Evolutionary conservation across 2,888 invertebrate genomes (phyloP).

Genomic region (Hypercompe scribonia): DNA sequence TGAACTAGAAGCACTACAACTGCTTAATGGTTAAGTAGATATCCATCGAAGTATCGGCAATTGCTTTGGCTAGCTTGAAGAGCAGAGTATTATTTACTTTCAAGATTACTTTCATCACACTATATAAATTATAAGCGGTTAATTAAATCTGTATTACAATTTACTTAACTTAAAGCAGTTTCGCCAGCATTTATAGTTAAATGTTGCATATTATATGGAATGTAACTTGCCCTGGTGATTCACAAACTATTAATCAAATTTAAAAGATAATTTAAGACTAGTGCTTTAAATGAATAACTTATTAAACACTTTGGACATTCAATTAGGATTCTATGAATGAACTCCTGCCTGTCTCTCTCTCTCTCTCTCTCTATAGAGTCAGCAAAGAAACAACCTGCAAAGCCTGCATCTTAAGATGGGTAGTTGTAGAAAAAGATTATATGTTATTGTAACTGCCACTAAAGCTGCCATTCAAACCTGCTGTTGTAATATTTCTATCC

Average conservation of each 20-base stretch:
- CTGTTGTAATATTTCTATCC: not conserved
- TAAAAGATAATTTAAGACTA: not conserved
- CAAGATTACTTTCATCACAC: not conserved
- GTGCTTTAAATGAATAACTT: not conserved
- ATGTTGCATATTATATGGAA: not conserved
- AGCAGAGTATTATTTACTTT: not conserved
- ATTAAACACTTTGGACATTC: not conserved
- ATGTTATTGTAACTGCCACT: not conserved
- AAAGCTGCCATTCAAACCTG: not conserved
- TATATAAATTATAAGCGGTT: not conserved
- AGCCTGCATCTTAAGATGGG: too few relatives aligned
- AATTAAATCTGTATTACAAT: not conserved
- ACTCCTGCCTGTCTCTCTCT: not conserved
- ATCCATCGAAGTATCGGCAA: conserved; percentile 22
- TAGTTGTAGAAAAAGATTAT: not conserved
- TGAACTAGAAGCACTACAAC: conserved; percentile 55
- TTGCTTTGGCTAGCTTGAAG: conserved; percentile 3
- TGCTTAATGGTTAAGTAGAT: conserved; percentile 45
- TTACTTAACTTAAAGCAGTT: not conserved
- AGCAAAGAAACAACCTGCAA: not conserved
- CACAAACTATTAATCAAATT: not conserved
- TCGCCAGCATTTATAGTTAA: not conserved
- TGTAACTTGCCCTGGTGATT: not conserved
- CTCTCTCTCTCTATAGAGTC: too few relatives aligned
- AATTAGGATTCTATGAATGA: not conserved